These are phyloP conservation scores for Ctenochaetus hawaiiensis DNA, from an alignment of 2,797 vertebrate species.

Conservation along the genomic window DNA sequence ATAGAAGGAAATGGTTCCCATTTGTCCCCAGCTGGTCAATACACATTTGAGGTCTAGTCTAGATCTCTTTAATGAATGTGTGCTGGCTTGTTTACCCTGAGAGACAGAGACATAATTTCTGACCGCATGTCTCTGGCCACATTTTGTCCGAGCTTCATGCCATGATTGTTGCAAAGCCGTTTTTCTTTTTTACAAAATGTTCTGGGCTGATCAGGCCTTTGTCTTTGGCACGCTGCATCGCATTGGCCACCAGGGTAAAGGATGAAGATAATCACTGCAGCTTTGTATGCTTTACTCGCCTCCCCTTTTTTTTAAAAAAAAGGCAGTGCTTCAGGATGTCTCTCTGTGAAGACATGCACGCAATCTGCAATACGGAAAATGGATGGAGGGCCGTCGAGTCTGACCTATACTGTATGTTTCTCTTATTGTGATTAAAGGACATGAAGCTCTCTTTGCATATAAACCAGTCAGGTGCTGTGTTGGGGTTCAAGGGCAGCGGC, in stretches of 20 bases:
- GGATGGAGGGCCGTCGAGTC: conserved; percentile 22
- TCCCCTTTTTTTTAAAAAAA: conserved; percentile 54
- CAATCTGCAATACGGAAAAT: conserved; percentile 45
- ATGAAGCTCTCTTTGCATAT: conserved; percentile 54
- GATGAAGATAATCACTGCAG: conserved; percentile 60
- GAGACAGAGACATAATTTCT: conserved; percentile 76
- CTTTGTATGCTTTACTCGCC: conserved; percentile 62
- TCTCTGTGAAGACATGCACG: conserved; percentile 48
- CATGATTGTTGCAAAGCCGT: conserved; percentile 64
- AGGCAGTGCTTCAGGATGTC: conserved; percentile 57
- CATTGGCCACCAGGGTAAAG: conserved; percentile 53
- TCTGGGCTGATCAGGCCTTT: conserved; percentile 64
- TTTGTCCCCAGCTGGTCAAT: conserved; percentile 85
- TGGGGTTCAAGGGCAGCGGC: conserved; percentile 72
- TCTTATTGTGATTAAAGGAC: conserved; percentile 49
- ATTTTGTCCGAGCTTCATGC: conserved; percentile 62
- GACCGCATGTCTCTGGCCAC: conserved; percentile 62
- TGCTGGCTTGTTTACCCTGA: conserved; percentile 79
- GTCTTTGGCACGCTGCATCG: conserved; percentile 53
- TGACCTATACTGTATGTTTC: conserved; percentile 53
- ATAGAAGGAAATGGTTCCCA: conserved; percentile 78
- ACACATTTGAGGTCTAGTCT: conserved; percentile 74
- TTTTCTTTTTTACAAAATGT: conserved; percentile 58
- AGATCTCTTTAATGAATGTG: conserved; percentile 80
- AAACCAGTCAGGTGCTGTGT: conserved; percentile 54